phyloP scores from a whole-genome alignment of 2,888 invertebrate genomes.

The Argyresthia albistria region DNA sequence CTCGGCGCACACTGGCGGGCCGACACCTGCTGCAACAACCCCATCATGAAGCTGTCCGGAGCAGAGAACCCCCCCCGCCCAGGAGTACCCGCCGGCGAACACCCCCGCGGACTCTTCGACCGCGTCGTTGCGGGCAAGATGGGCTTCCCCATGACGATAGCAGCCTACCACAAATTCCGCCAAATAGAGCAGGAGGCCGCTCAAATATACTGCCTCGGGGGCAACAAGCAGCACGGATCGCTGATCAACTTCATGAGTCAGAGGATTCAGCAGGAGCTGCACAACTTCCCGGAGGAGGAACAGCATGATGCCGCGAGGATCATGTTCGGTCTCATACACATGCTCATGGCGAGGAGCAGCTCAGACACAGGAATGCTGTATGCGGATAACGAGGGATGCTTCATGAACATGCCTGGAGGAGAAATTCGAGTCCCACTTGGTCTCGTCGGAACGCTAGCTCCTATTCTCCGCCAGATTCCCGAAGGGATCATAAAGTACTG shows the following conservation, averaged over 20 bases:
- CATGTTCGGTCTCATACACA: conserved; percentile 77
- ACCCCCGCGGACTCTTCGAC: conserved; percentile 72
- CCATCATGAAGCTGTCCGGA: conserved; percentile 76
- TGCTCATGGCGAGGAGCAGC: conserved; percentile 75
- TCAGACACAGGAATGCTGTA: conserved; percentile 70
- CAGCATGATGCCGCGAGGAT: conserved; percentile 78
- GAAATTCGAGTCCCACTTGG: conserved; percentile 76
- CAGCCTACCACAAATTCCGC: conserved; percentile 76
- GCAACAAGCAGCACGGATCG: conserved; percentile 74
- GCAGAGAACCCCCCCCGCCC: conserved; percentile 74
- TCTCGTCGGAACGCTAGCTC: conserved; percentile 75
- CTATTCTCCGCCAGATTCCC: conserved; percentile 76
- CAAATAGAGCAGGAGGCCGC: conserved; percentile 78
- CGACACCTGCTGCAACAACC: conserved; percentile 55
- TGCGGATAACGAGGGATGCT: conserved; percentile 49
- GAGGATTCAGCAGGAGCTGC: conserved; percentile 78
- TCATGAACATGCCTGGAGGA: conserved; percentile 71
- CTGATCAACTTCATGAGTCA: conserved; percentile 76
- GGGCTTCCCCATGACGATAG: conserved; percentile 70
- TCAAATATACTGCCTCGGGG: conserved; percentile 73
- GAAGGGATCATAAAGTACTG: conserved; percentile 75
- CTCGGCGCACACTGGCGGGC: conserved; percentile 80
- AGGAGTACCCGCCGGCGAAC: conserved; percentile 59
- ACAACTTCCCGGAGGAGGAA: conserved; percentile 76
- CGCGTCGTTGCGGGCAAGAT: conserved; percentile 76